A percentile compares a stretch with the other conserved stretches of the same genome.
Conservation (phyloP, 2,113 vertebrate genomes). For the Amblyopsis rosae region DNA sequence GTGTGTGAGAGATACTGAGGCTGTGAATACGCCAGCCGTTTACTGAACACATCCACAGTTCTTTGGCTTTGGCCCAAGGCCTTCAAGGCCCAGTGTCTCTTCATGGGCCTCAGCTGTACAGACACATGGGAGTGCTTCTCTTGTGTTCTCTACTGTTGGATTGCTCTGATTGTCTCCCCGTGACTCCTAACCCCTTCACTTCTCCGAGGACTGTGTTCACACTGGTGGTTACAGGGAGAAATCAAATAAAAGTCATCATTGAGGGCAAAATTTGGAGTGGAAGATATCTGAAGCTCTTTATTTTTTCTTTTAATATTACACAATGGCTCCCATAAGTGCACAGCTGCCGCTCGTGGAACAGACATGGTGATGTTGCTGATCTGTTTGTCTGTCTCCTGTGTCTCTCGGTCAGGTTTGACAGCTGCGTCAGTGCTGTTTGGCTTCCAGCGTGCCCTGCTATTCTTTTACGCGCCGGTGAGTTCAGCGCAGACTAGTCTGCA, state of each 20-base stretch:
- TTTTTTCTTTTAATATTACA: constrained; percentile 15
- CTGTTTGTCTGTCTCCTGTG: not conserved
- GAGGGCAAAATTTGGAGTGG: constrained; percentile 19
- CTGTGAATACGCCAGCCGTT: constrained; percentile 60
- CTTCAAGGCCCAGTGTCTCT: constrained; percentile 72
- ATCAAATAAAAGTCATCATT: constrained; percentile 8
- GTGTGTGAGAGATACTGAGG: constrained; percentile 48
- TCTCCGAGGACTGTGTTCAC: constrained; percentile 46
- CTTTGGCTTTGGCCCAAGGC: constrained; percentile 73
- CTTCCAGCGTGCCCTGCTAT: constrained; percentile 81
- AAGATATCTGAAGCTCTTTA: not conserved
- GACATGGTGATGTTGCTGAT: constrained; percentile 12
- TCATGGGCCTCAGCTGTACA: constrained; percentile 68
- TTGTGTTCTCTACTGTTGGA: constrained; percentile 50
- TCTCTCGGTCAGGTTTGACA: constrained; percentile 82
- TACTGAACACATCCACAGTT: constrained; percentile 64
- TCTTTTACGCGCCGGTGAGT: constrained; percentile 87
- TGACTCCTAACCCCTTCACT: constrained; percentile 57
- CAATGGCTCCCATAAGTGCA: constrained; percentile 18
- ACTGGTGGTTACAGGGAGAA: constrained; percentile 38
- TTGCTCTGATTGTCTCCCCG: constrained; percentile 60
- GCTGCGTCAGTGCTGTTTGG: constrained; percentile 83
- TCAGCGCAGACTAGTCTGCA: constrained; percentile 85
- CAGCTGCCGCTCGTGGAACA: constrained; percentile 26
- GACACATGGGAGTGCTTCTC: constrained; percentile 61